A percentile compares a stretch with the other conserved stretches of the same genome.
Conservation (phyloP, 2,888 invertebrate genomes). For the Dicyrtoma fusca region DNA sequence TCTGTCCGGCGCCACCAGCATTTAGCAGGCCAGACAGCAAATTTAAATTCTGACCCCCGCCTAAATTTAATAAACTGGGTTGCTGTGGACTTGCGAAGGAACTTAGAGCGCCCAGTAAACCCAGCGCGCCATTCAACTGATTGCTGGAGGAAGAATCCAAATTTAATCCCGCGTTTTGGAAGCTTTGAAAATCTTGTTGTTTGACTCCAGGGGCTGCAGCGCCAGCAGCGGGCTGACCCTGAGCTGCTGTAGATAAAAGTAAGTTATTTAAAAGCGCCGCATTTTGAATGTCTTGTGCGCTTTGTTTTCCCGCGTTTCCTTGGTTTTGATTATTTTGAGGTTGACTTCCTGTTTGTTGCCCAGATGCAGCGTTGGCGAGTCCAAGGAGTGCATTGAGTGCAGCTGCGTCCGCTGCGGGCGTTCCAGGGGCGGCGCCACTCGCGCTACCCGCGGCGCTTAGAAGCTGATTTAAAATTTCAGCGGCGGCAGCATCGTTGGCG, state of each 20-base stretch:
- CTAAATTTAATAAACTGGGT: conserved; percentile 2
- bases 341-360: conserved; percentile 3
- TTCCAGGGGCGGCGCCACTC: background rate
- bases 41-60: conserved; percentile 38
- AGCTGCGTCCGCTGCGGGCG: background rate
- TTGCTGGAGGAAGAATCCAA: conserved; percentile 44
- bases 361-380: conserved; percentile 19
- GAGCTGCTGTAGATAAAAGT: conserved; percentile 19
- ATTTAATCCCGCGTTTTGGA: conserved; percentile 30
- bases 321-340: background rate
- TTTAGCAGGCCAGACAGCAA: conserved; percentile 46
- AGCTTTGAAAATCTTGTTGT: conserved; percentile 37
- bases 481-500: background rate
- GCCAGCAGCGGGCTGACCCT: background rate
- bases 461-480: conserved; percentile 25
- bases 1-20: background rate
- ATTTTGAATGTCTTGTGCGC: conserved; percentile 7
- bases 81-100: conserved; percentile 19
- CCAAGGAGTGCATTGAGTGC: conserved; percentile 21
- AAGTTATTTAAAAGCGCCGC: conserved; percentile 31
- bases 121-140: conserved; percentile 47
- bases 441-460: conserved; percentile 4
- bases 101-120: conserved; percentile 51
- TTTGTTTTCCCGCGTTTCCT: background rate
- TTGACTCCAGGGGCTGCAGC: background rate